These are phyloP conservation scores for Sogatella furcifera DNA, from an alignment of 1,140 invertebrate species.

Conservation along the genomic window DNA sequence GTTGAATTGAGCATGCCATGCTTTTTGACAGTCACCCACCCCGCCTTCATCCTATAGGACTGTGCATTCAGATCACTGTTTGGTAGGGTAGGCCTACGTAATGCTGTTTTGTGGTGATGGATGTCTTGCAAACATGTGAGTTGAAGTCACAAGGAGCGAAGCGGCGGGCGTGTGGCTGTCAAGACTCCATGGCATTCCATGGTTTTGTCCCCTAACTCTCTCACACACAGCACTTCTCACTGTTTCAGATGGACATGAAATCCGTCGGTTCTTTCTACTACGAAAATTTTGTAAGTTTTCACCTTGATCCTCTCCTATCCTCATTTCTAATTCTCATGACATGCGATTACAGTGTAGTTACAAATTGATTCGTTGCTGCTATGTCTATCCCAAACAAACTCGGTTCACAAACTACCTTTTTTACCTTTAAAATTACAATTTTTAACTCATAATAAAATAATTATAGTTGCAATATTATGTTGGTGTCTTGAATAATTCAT, in stretches of 20 bases:
- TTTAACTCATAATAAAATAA: too few species aligned
- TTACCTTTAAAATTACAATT: too few species aligned
- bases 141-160: conserved; percentile 1
- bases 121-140: conserved; percentile 8
- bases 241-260: conserved; percentile 84
- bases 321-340: neutral
- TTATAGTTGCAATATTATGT: too few species aligned
- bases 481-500: too few species aligned
- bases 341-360: neutral
- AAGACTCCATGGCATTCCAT: conserved; percentile 1
- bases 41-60: conserved; percentile 4
- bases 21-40: conserved; percentile 27
- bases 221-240: conserved; percentile 35
- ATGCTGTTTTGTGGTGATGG: conserved; percentile 17
- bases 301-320: neutral
- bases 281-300: conserved; percentile 79
- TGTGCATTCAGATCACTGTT: conserved; percentile 2
- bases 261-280: conserved; percentile 87
- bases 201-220: conserved; percentile 29
- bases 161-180: conserved; percentile 10
- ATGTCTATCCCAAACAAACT: neutral
- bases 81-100: neutral
- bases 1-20: conserved; percentile 21
- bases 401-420: too few species aligned
- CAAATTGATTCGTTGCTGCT: too few species aligned